Evolutionary conservation across 2,888 invertebrate species (phyloP), one percentile per base, ranked within the genome.

Genomic region (Julus scanicus): DNA sequence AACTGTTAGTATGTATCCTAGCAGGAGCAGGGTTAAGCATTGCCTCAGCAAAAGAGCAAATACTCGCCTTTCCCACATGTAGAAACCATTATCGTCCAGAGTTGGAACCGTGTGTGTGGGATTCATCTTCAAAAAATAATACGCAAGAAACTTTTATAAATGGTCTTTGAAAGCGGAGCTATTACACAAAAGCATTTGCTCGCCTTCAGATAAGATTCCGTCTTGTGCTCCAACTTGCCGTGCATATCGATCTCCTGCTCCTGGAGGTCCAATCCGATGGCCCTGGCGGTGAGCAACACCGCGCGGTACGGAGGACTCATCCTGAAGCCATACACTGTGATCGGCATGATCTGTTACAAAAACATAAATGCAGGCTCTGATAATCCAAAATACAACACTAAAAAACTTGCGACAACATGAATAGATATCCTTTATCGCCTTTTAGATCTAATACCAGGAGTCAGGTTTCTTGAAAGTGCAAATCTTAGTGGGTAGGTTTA

Each of bases 111-210:
- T 84, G 20, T 88, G 88, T 4, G 83, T 49, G 8, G 88, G 88
- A 84, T 88, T 88, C 88, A 84, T 88, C 88, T 88, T 89, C n/a
- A 39, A 87, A n/a, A 20, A 6, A 71, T 13, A 17, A 84, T 8
- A 29, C 20, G 40, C 8, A 40, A n/a, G 5, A 40, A 20, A 40
- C 8, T 84, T 84, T 2, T 29, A 5, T 2, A 84, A 84, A 8
- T 4, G 11, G 17, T n/a, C 17, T 3, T 17, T 8, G 20, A 83
- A 39, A 53, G 13, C 53, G 13, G 13, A 53, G 53, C 53, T 1
- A 53, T 1, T 5, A 11, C 3, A 3, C 0, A 53, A 53, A 53
- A 53, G 13, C 53, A 11, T 84, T 40, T n/a, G 53, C 37, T 57
- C 17, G 39, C 87, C 20, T 71, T 87, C 17, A 71, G 40, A 44